Conservation (phyloP, 2,113 vertebrate species). For the Pionites leucogaster region DNA sequence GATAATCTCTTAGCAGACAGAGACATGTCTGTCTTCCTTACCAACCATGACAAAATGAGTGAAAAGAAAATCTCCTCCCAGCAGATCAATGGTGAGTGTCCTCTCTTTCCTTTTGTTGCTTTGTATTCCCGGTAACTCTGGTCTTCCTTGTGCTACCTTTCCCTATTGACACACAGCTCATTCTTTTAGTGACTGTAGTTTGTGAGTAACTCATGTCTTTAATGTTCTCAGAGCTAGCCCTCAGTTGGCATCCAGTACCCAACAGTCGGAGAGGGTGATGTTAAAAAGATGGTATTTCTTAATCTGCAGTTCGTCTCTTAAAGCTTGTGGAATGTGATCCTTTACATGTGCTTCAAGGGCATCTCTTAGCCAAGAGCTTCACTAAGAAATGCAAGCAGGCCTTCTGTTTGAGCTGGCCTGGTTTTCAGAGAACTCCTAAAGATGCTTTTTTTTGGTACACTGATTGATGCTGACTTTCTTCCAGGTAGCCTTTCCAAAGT, state of each 20-base stretch:
- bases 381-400: background rate
- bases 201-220: background rate
- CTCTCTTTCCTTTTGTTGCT: background rate
- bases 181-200: background rate
- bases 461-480: background rate
- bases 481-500: background rate
- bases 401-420: background rate
- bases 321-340: background rate
- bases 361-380: background rate
- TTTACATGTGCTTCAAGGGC: background rate
- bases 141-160: background rate
- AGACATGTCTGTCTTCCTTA: constrained; percentile 77
- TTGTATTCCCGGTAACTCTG: background rate
- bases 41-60: constrained; percentile 74
- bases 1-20: constrained; percentile 76
- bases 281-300: background rate
- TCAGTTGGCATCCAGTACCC: background rate
- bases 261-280: background rate
- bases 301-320: background rate
- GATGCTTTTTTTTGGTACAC: background rate
- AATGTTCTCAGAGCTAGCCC: background rate
- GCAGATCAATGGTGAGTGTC: constrained; percentile 77
- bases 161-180: background rate
- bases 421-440: background rate
- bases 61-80: constrained; percentile 70